Conservation (phyloP, 1,140 invertebrate species). For the Orius laevigatus region DNA sequence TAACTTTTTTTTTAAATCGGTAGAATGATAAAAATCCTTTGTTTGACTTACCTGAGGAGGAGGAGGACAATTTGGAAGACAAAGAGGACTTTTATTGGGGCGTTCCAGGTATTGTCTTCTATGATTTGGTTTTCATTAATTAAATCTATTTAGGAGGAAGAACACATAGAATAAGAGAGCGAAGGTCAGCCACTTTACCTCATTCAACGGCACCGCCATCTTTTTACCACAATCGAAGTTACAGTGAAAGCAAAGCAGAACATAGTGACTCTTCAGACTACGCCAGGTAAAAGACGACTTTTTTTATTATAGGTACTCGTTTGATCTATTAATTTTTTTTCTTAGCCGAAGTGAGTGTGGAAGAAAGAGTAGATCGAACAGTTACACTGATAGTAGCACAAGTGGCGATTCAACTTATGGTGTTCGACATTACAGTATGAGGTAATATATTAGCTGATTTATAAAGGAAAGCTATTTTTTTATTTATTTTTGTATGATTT, state of each 20-base stretch:
- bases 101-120: slow-evolving; percentile 8
- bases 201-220: slow-evolving; percentile 15
- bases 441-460: slow-evolving; percentile 8
- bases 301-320: background rate
- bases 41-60: slow-evolving; percentile 13
- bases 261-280: slow-evolving; percentile 16
- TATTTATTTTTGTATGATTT: slow-evolving; percentile 1
- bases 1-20: slow-evolving; percentile 4
- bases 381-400: slow-evolving; percentile 54
- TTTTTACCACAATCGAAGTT: slow-evolving; percentile 21
- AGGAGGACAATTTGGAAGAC: background rate
- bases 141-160: slow-evolving; percentile 11
- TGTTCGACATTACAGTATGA: slow-evolving; percentile 13
- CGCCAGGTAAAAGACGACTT: background rate
- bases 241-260: slow-evolving; percentile 24
- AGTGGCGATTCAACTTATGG: slow-evolving; percentile 46
- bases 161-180: slow-evolving; percentile 14
- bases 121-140: background rate
- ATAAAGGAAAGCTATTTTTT: slow-evolving; percentile 1
- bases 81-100: slow-evolving; percentile 12
- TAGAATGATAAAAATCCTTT: slow-evolving; percentile 15
- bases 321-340: background rate
- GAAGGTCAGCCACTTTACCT: slow-evolving; percentile 21
- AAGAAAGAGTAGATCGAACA: slow-evolving; percentile 19
- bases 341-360: slow-evolving; percentile 2